Evolutionary conservation across 2,888 invertebrate species (phyloP).

Genomic region (Nycteola revayana): DNA sequence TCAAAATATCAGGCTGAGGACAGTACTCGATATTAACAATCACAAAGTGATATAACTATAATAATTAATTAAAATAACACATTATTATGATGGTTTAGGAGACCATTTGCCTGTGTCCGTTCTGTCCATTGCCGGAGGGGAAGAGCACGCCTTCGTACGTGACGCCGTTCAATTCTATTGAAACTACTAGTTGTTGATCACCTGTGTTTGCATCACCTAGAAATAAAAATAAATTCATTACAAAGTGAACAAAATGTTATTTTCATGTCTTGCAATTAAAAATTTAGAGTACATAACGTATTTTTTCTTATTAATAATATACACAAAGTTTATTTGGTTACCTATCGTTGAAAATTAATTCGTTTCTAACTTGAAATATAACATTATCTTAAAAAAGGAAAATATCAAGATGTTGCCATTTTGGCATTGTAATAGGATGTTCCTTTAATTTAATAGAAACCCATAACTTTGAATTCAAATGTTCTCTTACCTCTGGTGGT

Average conservation of each 20-base stretch:
- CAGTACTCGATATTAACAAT: slow-evolving; percentile 19
- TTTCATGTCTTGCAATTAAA: no score
- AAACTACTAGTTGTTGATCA: slow-evolving; percentile 94
- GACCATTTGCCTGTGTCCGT: slow-evolving; percentile 71
- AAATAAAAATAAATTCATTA: slow-evolving; percentile 36
- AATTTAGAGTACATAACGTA: background rate
- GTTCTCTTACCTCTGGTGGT: slow-evolving; percentile 90
- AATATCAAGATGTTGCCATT: no score
- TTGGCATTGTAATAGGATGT: no score
- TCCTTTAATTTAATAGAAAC: no score
- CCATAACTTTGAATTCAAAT: no score
- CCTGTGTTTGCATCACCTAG: slow-evolving; percentile 91
- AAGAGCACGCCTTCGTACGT: slow-evolving; percentile 97
- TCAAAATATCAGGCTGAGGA: no score
- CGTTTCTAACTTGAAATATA: no score
- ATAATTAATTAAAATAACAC: background rate
- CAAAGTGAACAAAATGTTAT: no score
- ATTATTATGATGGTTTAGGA: slow-evolving; percentile 46
- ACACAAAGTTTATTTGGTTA: no score
- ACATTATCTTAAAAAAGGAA: no score
- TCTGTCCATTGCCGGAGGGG: slow-evolving; percentile 69
- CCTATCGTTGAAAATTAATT: no score
- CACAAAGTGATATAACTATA: slow-evolving; percentile 10
- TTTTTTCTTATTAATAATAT: background rate
- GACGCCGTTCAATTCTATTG: slow-evolving; percentile 97